Evolutionary conservation across 2,113 vertebrate genomes (phyloP), one percentile per base, ranked within the genome.

Genomic region (Nerophis ophidion): DNA sequence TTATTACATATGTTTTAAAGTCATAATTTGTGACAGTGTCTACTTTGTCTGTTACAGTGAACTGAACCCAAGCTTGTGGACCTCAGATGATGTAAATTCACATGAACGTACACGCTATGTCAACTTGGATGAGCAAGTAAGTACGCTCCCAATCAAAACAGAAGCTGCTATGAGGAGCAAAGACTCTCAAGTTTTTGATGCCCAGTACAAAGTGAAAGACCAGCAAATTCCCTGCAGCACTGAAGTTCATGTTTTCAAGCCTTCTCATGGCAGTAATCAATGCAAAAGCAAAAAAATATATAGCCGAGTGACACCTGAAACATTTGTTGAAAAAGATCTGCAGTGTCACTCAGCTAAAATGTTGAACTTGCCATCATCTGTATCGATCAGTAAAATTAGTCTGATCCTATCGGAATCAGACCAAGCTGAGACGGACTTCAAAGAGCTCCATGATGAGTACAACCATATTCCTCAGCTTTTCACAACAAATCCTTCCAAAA

Each of bases 91-190:
- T 56, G 38, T 79, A 48, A 72, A 71, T 55, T 57, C 72, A 66
- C 70, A 65, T 42, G 85, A 84, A 69, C 72, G 76, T 52, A 48
- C 73, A 61, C 74, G 56, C 75, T 65, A 72, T 16, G 67, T 82
- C 66, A 65, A 63, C 72, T 72, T 57, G 16, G 74, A 84, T 57
- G 80, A 84, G 70, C 83, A 89, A 84, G 89, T 90, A 88, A 89
- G 88, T 89, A 67, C 2, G n/a, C 59, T 52, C 61, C 55, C 48
- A 14, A 49, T 33, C 58, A 59, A 62, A 64, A 76, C 67, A 62
- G 70, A 81, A 71, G 71, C 70, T 56, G 59, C 66, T 65, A 13
- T 56, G 48, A 60, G 59, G 51, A 77, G 47, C 62, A 61, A 73
- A 62, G 51, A 48, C 53, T 56, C 67, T 55, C 68, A 71, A 26